A percentile compares a stretch with the other conserved stretches of the same genome.
phyloP scores from a whole-genome alignment of 2,888 invertebrate species.

The Eristalinus sepulchralis region DNA sequence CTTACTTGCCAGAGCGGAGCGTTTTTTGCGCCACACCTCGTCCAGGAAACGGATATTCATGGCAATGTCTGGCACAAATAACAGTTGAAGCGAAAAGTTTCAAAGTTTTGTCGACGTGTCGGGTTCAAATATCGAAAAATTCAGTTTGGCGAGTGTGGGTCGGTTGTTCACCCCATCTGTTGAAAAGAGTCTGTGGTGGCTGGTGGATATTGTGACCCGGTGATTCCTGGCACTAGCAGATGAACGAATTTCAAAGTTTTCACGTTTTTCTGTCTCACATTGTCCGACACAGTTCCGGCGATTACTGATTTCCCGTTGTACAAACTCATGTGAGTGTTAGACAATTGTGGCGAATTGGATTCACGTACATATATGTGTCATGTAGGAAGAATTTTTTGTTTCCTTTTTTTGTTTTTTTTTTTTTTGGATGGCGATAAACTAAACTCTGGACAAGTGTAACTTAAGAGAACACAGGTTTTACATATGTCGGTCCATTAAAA shows the following conservation, averaged over 20 bases:
- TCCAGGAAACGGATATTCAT: conserved; percentile 7
- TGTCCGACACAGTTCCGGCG: not conserved
- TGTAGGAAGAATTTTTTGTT: not conserved
- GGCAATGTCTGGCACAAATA: conserved; percentile 7
- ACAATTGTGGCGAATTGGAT: not conserved
- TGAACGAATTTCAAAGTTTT: not conserved
- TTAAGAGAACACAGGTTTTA: not conserved
- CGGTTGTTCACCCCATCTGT: not conserved
- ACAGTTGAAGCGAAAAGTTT: conserved; percentile 22
- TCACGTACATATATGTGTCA: not conserved
- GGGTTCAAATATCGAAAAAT: conserved; percentile 10
- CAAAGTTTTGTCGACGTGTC: not conserved
- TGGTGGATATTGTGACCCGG: not conserved
- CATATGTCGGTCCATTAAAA: not conserved
- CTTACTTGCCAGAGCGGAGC: not conserved
- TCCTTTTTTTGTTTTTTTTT: too few relatives aligned
- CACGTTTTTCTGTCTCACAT: not conserved
- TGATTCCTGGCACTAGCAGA: not conserved
- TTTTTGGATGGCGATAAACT: not conserved
- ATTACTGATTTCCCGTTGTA: not conserved
- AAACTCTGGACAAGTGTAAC: not conserved
- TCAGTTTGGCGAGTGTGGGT: not conserved
- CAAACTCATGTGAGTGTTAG: not conserved
- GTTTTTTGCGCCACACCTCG: not conserved
- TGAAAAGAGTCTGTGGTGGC: not conserved